Evolutionary conservation across 2,797 vertebrate species (phyloP).

Genomic region (Gephyroberyx darwinii): DNA sequence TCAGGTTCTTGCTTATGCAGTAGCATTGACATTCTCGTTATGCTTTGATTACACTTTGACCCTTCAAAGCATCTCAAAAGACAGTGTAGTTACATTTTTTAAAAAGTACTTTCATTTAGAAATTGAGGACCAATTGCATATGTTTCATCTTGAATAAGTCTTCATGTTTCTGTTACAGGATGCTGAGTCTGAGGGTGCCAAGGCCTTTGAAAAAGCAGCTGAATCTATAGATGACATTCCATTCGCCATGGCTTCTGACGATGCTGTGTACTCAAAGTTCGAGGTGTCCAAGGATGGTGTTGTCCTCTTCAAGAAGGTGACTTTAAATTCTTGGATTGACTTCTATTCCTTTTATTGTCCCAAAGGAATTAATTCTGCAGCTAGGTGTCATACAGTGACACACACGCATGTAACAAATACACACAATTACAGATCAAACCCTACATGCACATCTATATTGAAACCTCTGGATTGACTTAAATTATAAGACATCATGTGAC

Average conservation of each 20-base stretch:
- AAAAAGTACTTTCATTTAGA: no score
- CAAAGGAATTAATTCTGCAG: no score
- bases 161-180: slow-evolving; percentile 78
- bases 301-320: slow-evolving; percentile 97
- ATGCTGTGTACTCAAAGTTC: slow-evolving; percentile 87
- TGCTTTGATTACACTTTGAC: no score
- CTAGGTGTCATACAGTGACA: no score
- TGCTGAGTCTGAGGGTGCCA: slow-evolving; percentile 81
- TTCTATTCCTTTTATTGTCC: not conserved
- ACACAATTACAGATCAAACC: no score
- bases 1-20: no score
- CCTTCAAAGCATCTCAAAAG: not conserved
- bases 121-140: not conserved
- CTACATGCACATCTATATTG: no score
- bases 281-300: slow-evolving; percentile 87
- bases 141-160: not conserved
- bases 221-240: slow-evolving; percentile 93
- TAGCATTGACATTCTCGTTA: no score
- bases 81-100: not conserved
- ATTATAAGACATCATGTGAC: no score
- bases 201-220: slow-evolving; percentile 88
- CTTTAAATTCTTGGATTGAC: not conserved
- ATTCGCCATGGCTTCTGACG: slow-evolving; percentile 87
- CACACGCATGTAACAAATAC: no score
- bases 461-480: no score